Conservation (phyloP, 2,888 invertebrate species). For the Drosophila emarginata region DNA sequence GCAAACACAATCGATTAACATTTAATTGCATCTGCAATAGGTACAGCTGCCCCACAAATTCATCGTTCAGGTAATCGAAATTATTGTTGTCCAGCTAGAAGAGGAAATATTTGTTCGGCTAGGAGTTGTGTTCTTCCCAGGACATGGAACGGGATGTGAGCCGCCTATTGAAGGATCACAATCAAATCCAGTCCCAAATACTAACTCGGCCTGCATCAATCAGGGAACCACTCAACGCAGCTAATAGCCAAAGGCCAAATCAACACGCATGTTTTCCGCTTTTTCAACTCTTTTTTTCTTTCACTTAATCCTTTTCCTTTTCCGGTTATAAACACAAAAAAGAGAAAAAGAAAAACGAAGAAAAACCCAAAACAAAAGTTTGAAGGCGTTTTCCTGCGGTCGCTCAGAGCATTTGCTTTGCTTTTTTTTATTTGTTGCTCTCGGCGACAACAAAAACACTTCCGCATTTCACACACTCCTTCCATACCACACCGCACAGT, state of each 20-base stretch:
- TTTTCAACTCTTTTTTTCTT: slow-evolving; percentile 17
- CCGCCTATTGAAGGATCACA: neutral
- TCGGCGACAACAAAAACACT: slow-evolving; percentile 48
- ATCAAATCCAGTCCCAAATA: neutral
- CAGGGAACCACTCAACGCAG: slow-evolving; percentile 37
- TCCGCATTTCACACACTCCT: slow-evolving; percentile 55
- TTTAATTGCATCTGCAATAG: slow-evolving; percentile 66
- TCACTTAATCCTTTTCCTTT: slow-evolving; percentile 11
- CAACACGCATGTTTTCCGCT: slow-evolving; percentile 40
- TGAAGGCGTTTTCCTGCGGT: slow-evolving; percentile 58
- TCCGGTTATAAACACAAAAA: slow-evolving; percentile 26
- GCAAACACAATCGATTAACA: slow-evolving; percentile 70
- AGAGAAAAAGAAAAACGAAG: slow-evolving; percentile 36
- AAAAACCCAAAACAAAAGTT: slow-evolving; percentile 32
- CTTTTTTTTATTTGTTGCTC: slow-evolving; percentile 40
- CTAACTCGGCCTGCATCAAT: slow-evolving; percentile 11
- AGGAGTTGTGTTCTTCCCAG: slow-evolving; percentile 5
- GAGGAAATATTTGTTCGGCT: slow-evolving; percentile 13
- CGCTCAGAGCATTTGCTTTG: slow-evolving; percentile 43
- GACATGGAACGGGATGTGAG: neutral
- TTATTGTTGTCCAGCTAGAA: slow-evolving; percentile 49
- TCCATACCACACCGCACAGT: neutral
- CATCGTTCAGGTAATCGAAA: slow-evolving; percentile 49
- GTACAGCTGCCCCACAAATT: slow-evolving; percentile 38
- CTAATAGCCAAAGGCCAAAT: slow-evolving; percentile 43